A percentile compares a stretch with the other conserved stretches of the same genome.
Evolutionary conservation across 1,140 invertebrate species (phyloP).

Genomic region (Amphibalanus amphitrite): DNA sequence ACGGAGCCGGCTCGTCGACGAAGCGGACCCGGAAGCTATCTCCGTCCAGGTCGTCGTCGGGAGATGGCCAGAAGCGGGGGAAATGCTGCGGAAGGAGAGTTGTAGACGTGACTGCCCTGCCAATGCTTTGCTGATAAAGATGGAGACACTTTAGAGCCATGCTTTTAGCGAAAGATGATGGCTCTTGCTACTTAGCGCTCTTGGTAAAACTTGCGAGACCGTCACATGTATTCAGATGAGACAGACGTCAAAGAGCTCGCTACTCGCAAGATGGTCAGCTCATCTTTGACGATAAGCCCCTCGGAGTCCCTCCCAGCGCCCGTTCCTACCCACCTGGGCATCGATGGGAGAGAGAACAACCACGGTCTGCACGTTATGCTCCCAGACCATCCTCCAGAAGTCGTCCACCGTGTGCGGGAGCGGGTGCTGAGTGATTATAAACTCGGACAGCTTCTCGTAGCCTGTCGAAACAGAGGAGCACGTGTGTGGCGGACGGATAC

Average conservation of each 20-base stretch:
- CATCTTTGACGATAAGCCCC: no score
- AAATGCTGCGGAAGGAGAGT: conserved; percentile 39
- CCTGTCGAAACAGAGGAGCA: conserved; percentile 8
- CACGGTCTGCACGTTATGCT: conserved; percentile 11
- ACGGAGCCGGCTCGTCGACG: background rate
- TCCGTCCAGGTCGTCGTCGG: conserved; percentile 52
- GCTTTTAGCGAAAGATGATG: no score
- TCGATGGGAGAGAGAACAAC: conserved; percentile 11
- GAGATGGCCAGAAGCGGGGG: conserved; percentile 64
- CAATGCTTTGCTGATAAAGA: no score
- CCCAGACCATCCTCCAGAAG: conserved; percentile 15
- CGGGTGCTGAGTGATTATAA: conserved; percentile 14
- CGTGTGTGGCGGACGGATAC: no score
- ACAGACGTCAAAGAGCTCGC: no score
- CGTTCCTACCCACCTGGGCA: conserved; percentile 9
- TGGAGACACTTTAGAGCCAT: no score
- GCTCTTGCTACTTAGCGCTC: no score
- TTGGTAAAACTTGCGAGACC: no score
- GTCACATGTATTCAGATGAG: no score
- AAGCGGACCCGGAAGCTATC: conserved; percentile 26
- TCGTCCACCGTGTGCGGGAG: conserved; percentile 9
- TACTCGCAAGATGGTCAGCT: no score
- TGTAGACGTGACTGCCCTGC: no score
- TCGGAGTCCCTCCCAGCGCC: no score
- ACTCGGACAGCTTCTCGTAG: conserved; percentile 11